Conservation (phyloP, 2,888 invertebrate species). For the Thera obeliscata region DNA sequence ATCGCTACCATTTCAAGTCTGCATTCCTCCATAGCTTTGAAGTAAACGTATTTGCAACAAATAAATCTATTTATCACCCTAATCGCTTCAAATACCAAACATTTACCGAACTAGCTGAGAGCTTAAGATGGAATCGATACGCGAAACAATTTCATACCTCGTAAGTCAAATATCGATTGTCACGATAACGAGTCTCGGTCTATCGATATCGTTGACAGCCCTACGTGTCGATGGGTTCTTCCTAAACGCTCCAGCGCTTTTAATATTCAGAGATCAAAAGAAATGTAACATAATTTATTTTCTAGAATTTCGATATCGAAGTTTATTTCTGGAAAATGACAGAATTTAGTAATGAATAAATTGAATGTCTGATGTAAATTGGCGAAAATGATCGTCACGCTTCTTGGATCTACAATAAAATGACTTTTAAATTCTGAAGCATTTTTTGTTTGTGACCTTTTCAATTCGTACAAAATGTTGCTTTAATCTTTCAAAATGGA, state of each 20-base stretch:
- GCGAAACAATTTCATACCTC: slow-evolving; percentile 46
- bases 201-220: slow-evolving; percentile 55
- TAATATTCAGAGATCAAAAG: neutral
- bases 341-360: neutral
- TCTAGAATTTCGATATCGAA: neutral
- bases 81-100: slow-evolving; percentile 30
- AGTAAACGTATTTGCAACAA: slow-evolving; percentile 1
- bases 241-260: slow-evolving; percentile 6
- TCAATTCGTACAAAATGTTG: too few relatives aligned
- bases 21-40: neutral
- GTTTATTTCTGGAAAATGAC: neutral
- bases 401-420: too few relatives aligned
- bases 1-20: neutral
- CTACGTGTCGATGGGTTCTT: slow-evolving; percentile 39
- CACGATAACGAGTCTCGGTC: slow-evolving; percentile 49
- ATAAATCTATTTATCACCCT: slow-evolving; percentile 21
- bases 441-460: too few relatives aligned
- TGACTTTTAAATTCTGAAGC: too few relatives aligned
- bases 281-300: neutral
- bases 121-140: slow-evolving; percentile 44
- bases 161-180: slow-evolving; percentile 49
- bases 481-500: too few relatives aligned
- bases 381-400: too few relatives aligned
- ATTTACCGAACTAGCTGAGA: slow-evolving; percentile 32
- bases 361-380: too few relatives aligned